A percentile compares a stretch with the other conserved stretches of the same genome.
Conservation (phyloP, 2,113 vertebrate species). For the Tragelaphus strepsiceros region DNA sequence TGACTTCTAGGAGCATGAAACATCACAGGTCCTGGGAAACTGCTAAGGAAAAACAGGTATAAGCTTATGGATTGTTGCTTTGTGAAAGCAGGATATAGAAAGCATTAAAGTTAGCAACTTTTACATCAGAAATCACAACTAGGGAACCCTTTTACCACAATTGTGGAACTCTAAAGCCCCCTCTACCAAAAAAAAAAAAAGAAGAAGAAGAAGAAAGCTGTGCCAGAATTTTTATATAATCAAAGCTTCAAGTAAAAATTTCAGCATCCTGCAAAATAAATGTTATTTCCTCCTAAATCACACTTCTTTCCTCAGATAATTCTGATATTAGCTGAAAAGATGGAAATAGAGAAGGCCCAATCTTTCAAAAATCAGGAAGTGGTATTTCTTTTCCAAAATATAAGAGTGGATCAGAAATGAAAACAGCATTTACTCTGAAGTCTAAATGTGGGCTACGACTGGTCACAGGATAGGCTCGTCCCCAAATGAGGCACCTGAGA, state of each 20-base stretch:
- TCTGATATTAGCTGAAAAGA: neutral
- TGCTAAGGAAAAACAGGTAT: neutral
- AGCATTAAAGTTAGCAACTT: neutral
- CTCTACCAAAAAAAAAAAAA: neutral
- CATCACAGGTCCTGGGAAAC: neutral
- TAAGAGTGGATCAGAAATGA: neutral
- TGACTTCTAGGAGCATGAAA: neutral
- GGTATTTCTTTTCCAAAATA: slow-evolving; percentile 8
- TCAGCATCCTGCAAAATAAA: neutral
- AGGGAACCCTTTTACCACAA: neutral
- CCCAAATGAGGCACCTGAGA: neutral
- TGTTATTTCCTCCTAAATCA: slow-evolving; percentile 17
- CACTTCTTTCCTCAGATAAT: neutral
- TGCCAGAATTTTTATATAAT: neutral
- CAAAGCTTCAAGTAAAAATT: neutral
- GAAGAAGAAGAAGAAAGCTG: neutral
- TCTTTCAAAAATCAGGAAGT: slow-evolving; percentile 12
- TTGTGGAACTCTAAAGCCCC: neutral
- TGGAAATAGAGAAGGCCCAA: neutral
- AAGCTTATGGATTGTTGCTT: neutral
- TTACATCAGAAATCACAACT: neutral
- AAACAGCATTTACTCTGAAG: neutral
- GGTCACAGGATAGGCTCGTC: neutral
- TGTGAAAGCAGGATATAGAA: neutral
- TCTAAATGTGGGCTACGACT: neutral